Conservation (phyloP, 2,797 vertebrate genomes). For the Neopelma chrysocephalum region DNA sequence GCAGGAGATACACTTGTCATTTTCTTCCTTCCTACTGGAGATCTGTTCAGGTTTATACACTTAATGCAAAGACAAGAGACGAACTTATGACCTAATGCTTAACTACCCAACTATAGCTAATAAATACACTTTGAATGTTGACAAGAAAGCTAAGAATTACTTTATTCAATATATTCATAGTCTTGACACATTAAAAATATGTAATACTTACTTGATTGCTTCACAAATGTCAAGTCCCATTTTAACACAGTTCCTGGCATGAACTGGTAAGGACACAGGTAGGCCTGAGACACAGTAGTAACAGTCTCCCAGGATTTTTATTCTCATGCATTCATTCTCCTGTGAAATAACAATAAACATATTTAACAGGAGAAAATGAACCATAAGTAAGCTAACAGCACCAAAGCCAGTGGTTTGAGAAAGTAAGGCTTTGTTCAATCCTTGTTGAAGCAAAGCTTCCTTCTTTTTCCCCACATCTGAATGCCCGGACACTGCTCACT, state of each 20-base stretch:
- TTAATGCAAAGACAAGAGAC: neutral
- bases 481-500: neutral
- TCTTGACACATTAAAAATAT: neutral
- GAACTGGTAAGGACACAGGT: slow-evolving; percentile 92
- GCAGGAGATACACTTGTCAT: neutral
- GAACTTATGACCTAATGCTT: neutral
- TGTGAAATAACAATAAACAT: slow-evolving; percentile 52
- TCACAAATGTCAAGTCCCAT: slow-evolving; percentile 99
- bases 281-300: slow-evolving; percentile 98
- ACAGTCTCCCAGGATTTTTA: slow-evolving; percentile 98
- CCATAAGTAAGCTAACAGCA: neutral
- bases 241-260: slow-evolving; percentile 98
- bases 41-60: neutral
- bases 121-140: neutral
- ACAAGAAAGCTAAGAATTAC: neutral
- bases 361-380: neutral
- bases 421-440: neutral
- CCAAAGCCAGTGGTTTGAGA: neutral
- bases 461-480: neutral
- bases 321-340: slow-evolving; percentile 99
- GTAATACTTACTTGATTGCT: slow-evolving; percentile 92
- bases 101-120: neutral
- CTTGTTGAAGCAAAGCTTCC: neutral
- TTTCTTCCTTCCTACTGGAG: neutral
- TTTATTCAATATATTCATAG: neutral